Percentiles rank a stretch among this genome's conserved stretches.
These are phyloP conservation scores for Tigriopus californicus DNA, from an alignment of 2,888 invertebrate species.

Conservation along the genomic window DNA sequence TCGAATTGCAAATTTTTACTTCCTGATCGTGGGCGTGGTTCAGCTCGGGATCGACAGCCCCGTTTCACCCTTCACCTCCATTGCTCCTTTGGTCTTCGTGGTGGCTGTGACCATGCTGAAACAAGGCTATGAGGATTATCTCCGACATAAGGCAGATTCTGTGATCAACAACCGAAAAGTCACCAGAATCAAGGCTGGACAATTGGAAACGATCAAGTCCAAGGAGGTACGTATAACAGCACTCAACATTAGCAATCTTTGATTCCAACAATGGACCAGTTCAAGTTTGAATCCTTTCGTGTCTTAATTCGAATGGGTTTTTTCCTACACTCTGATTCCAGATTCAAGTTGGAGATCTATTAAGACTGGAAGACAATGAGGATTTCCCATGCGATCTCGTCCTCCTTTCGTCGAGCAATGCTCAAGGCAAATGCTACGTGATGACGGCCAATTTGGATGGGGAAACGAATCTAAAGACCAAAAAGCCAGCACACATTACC, in stretches of 20 bases:
- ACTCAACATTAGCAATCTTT: no score
- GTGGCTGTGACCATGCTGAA: slow-evolving; percentile 55
- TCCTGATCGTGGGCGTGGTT: slow-evolving; percentile 45
- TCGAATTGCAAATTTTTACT: slow-evolving; percentile 65
- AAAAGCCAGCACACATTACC: background rate
- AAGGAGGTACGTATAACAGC: background rate
- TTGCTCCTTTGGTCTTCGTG: slow-evolving; percentile 54
- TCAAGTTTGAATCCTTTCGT: no score
- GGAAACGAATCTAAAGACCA: slow-evolving; percentile 54
- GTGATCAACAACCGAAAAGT: slow-evolving; percentile 3
- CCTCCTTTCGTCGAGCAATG: slow-evolving; percentile 46
- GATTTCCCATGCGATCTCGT: slow-evolving; percentile 66
- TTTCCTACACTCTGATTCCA: background rate
- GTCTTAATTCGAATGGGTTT: no score
- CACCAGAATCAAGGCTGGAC: background rate
- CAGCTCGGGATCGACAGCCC: slow-evolving; percentile 37
- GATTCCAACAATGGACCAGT: no score
- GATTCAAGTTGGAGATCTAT: slow-evolving; percentile 55
- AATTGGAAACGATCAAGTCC: background rate
- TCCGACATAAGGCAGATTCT: slow-evolving; percentile 40
- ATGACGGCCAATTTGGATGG: slow-evolving; percentile 76
- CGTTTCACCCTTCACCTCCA: slow-evolving; percentile 55
- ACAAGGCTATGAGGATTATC: slow-evolving; percentile 66
- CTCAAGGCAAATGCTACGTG: slow-evolving; percentile 48
- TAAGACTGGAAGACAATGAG: slow-evolving; percentile 46